Conservation (phyloP, 2,888 invertebrate species). For the Coenonympha arcania region DNA sequence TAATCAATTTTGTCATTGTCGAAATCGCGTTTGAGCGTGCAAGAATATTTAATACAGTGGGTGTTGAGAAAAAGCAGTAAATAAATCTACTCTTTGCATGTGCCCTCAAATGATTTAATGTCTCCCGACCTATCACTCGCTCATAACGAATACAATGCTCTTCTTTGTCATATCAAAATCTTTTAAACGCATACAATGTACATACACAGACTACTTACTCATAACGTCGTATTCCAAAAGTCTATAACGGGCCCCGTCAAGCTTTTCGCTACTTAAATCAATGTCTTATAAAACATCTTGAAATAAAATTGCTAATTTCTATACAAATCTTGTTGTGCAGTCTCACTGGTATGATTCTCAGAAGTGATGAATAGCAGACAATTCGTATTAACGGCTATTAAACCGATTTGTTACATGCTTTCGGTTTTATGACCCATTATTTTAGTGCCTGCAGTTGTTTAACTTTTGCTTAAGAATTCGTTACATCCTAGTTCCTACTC, state of each 20-base stretch:
- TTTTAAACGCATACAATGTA: too few species aligned
- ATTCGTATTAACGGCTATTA: slow-evolving; percentile 40
- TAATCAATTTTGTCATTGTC: slow-evolving; percentile 44
- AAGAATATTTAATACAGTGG: slow-evolving; percentile 47
- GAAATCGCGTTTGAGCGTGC: slow-evolving; percentile 48
- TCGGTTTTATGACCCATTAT: slow-evolving; percentile 50
- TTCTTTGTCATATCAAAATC: slow-evolving; percentile 16
- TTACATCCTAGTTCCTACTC: too few species aligned
- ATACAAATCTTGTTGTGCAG: slow-evolving; percentile 2
- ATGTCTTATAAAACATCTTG: background rate
- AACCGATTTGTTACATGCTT: slow-evolving; percentile 52
- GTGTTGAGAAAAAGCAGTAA: slow-evolving; percentile 51
- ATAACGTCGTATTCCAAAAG: too few species aligned
- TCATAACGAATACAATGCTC: slow-evolving; percentile 26
- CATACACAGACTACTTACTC: too few species aligned
- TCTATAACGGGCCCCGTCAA: too few species aligned
- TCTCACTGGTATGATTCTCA: slow-evolving; percentile 4
- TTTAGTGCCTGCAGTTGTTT: slow-evolving; percentile 34
- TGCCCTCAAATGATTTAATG: slow-evolving; percentile 47
- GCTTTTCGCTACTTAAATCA: background rate
- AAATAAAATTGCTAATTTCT: background rate
- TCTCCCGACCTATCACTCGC: slow-evolving; percentile 34
- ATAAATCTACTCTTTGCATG: slow-evolving; percentile 42
- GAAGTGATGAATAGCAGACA: slow-evolving; percentile 45
- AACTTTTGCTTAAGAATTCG: slow-evolving; percentile 55